These are phyloP conservation scores for Gallinago stenura DNA, from an alignment of 2,797 vertebrate species.

Conservation along the genomic window DNA sequence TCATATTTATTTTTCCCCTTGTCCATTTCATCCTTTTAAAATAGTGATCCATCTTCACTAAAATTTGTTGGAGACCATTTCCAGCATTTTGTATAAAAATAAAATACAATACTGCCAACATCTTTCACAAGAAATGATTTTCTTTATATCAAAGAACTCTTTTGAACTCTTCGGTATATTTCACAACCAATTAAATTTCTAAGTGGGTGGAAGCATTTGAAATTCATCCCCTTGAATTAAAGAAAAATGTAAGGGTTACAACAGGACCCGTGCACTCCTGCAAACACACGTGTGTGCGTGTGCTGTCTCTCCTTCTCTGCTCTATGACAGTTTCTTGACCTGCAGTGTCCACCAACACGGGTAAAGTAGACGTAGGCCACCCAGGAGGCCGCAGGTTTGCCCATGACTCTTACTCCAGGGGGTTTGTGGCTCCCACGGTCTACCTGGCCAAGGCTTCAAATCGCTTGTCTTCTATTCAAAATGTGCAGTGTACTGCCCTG, in stretches of 20 bases:
- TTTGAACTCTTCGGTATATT: conserved; percentile 60
- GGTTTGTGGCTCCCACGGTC: not conserved
- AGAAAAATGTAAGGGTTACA: not conserved
- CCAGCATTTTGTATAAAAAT: conserved; percentile 32
- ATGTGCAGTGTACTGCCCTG: not conserved
- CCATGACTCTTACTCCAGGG: not conserved
- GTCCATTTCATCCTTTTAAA: conserved; percentile 63
- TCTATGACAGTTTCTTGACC: fast-evolving
- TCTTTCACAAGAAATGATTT: conserved; percentile 44
- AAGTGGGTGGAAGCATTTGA: not conserved
- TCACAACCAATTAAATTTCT: conserved; percentile 68
- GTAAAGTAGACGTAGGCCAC: not conserved
- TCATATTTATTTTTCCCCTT: conserved; percentile 64
- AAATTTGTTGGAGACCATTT: conserved; percentile 61
- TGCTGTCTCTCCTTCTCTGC: not conserved
- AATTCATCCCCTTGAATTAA: not conserved
- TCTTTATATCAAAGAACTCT: conserved; percentile 58
- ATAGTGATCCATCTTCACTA: conserved; percentile 68
- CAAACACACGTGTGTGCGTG: fast-evolving
- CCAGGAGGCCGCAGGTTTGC: not conserved
- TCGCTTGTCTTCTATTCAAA: not conserved
- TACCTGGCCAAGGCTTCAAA: not conserved
- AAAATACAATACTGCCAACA: conserved; percentile 28
- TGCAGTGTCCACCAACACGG: not conserved
- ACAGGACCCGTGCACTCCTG: not conserved